These are phyloP conservation scores for Chlamydotis undulata DNA, from an alignment of 2,113 vertebrate species.

Conservation along the genomic window DNA sequence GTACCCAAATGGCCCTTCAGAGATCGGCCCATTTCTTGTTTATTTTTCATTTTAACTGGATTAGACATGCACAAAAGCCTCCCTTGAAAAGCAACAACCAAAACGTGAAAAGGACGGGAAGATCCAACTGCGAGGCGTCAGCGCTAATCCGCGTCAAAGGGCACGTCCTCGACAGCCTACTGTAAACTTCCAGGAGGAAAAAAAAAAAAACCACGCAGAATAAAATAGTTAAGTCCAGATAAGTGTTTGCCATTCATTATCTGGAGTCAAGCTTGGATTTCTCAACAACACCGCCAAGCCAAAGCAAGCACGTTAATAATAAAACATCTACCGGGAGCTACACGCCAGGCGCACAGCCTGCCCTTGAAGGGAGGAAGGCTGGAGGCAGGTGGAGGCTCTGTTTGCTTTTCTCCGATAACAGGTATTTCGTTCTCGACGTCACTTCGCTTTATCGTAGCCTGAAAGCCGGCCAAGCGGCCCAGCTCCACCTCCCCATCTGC, in stretches of 20 bases:
- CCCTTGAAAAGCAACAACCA: neutral
- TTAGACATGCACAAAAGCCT: neutral
- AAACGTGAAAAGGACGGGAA: neutral
- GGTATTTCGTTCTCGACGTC: conserved; percentile 29
- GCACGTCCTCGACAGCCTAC: neutral
- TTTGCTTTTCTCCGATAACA: conserved; percentile 24
- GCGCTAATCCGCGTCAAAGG: conserved; percentile 10
- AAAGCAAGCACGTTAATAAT: conserved; percentile 25
- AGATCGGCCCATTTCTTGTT: neutral
- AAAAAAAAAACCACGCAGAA: neutral
- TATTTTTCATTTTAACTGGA: conserved; percentile 18
- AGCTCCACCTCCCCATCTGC: conserved; percentile 43
- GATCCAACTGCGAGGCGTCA: neutral
- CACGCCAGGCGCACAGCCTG: neutral
- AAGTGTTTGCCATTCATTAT: conserved; percentile 29
- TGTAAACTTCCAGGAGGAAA: conserved; percentile 27
- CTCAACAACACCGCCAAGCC: neutral
- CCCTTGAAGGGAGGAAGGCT: conserved; percentile 28
- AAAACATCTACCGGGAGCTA: neutral
- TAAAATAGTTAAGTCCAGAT: conserved; percentile 29
- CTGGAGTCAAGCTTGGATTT: conserved; percentile 10
- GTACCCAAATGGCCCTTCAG: neutral
- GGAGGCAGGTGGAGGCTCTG: conserved; percentile 23
- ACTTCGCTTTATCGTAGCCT: neutral
- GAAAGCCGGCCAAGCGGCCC: neutral